Conservation (phyloP, 2,888 invertebrate genomes). For the Beris chalybata region DNA sequence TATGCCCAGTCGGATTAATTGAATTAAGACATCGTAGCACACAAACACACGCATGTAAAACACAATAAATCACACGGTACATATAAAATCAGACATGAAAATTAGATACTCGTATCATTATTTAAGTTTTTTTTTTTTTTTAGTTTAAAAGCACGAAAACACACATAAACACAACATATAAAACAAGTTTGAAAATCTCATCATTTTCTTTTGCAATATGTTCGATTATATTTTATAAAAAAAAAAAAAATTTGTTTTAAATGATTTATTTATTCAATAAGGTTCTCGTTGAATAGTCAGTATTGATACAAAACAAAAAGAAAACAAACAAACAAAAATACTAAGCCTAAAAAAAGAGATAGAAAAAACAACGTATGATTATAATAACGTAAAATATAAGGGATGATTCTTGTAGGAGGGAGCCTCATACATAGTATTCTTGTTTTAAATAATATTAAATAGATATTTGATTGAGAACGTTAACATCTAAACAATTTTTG, state of each 20-base stretch:
- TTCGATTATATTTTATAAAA: conserved; percentile 16
- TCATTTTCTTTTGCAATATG: conserved; percentile 21
- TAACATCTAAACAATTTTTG: conserved; percentile 4
- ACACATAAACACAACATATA: conserved; percentile 24
- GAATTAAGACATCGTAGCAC: too few relatives aligned
- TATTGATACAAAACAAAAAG: conserved; percentile 1
- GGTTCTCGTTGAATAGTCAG: conserved; percentile 28
- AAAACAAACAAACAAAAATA: background rate
- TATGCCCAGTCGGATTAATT: too few relatives aligned
- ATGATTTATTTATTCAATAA: conserved; percentile 17
- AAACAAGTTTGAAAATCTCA: conserved; percentile 23
- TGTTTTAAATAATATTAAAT: conserved; percentile 12
- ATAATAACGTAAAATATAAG: conserved; percentile 1
- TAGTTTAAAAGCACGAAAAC: background rate
- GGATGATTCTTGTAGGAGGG: conserved; percentile 13
- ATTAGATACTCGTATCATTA: too few relatives aligned
- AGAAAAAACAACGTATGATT: background rate
- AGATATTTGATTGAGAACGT: conserved; percentile 21
- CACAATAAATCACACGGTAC: too few relatives aligned
- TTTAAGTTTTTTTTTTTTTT: too few relatives aligned
- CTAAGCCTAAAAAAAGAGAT: background rate
- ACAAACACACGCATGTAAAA: too few relatives aligned
- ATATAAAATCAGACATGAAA: too few relatives aligned
- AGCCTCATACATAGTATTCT: conserved; percentile 24
- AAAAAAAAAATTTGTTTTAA: conserved; percentile 11